Evolutionary conservation across 2,113 vertebrate species (phyloP).

Genomic region (Phoenicopterus ruber): DNA sequence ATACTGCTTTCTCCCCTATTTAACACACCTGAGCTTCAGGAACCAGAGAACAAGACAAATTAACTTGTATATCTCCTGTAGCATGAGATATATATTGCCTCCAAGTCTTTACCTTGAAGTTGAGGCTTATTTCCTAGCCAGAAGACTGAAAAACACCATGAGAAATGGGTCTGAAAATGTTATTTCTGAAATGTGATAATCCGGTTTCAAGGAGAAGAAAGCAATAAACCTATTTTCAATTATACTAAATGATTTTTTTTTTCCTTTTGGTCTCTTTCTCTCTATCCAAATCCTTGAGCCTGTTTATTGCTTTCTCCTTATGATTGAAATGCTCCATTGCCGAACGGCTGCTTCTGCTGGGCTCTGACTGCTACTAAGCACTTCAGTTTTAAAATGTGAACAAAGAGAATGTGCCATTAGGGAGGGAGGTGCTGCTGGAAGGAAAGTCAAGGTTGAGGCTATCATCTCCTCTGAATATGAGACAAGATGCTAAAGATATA

Average conservation of each 20-base stretch:
- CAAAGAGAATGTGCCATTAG: conserved; percentile 31
- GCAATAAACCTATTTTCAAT: conserved; percentile 9
- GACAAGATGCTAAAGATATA: not conserved
- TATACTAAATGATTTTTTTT: not conserved
- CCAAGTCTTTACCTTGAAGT: not conserved
- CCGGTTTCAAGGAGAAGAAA: conserved; percentile 15
- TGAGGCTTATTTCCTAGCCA: not conserved
- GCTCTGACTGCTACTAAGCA: conserved; percentile 3
- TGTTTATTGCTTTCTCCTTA: conserved; percentile 42
- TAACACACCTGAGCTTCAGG: not conserved
- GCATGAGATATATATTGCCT: not conserved
- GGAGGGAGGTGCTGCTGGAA: not conserved
- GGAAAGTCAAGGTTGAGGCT: conserved; percentile 25
- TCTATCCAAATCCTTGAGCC: conserved; percentile 5
- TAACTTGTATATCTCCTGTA: not conserved
- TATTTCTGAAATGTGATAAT: conserved; percentile 9
- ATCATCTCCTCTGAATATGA: not conserved
- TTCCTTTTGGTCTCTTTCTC: not conserved
- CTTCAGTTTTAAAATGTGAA: conserved; percentile 58
- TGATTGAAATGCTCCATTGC: conserved; percentile 41
- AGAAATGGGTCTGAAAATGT: not conserved
- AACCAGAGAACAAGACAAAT: not conserved
- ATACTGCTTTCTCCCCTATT: not conserved
- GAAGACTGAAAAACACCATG: not conserved
- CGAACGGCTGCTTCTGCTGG: conserved; percentile 10